A percentile compares a stretch with the other conserved stretches of the same genome.
Evolutionary conservation across 2,113 vertebrate species (phyloP).

Genomic region (Grallaria varia): DNA sequence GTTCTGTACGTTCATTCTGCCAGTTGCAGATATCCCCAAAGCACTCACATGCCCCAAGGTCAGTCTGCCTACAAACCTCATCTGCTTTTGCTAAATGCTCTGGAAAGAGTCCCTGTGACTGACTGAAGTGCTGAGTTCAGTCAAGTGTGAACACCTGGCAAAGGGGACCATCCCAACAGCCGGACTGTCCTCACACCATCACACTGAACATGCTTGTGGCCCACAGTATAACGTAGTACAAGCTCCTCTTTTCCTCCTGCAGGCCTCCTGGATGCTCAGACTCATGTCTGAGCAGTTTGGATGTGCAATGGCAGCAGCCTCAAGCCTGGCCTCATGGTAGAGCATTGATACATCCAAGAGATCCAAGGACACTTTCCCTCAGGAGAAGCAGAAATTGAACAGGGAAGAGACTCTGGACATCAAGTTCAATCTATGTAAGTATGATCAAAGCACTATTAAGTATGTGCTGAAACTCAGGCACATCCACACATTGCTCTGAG

Average conservation of each 20-base stretch:
- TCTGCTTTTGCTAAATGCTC: background rate
- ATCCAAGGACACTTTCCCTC: background rate
- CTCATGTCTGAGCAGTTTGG: rapidly evolving
- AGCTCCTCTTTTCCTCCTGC: background rate
- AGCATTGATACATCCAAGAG: background rate
- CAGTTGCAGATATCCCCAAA: background rate
- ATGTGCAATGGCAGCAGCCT: background rate
- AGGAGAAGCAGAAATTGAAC: background rate
- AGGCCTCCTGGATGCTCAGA: rapidly evolving
- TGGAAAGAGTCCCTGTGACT: background rate
- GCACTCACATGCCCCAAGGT: background rate
- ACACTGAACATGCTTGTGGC: background rate
- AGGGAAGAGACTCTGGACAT: background rate
- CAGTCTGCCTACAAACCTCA: background rate
- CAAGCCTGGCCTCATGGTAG: background rate
- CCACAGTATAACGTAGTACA: background rate
- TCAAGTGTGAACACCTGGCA: background rate
- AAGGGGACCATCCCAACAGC: background rate
- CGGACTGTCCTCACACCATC: background rate
- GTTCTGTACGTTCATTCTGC: background rate
- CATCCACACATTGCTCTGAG: rapidly evolving
- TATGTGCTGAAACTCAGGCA: rapidly evolving
- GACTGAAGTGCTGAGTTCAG: background rate
- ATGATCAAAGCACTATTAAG: background rate
- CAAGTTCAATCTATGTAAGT: rapidly evolving